phyloP scores from a whole-genome alignment of 2,797 vertebrate genomes.

The Diplodus sargus region DNA sequence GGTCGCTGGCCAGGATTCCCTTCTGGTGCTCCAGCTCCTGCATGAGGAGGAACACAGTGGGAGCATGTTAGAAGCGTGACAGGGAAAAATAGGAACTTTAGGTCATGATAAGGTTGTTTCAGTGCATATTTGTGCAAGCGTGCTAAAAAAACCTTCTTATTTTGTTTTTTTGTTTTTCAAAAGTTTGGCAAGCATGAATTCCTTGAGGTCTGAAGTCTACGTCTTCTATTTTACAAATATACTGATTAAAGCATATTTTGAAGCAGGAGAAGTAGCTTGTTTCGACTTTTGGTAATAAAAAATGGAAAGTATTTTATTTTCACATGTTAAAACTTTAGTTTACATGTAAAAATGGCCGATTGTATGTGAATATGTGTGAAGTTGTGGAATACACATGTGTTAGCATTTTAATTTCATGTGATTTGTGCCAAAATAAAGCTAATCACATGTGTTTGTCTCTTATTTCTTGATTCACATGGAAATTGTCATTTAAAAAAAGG shows the following conservation, averaged over 20 bases:
- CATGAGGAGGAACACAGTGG: neutral
- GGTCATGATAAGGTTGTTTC: neutral
- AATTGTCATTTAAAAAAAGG: too few species aligned
- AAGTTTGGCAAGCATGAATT: neutral
- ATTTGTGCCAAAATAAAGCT: too few species aligned
- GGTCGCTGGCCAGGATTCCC: constrained; percentile 89
- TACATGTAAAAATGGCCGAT: too few species aligned
- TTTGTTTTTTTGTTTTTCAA: neutral
- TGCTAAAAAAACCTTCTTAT: neutral
- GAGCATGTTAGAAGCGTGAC: neutral
- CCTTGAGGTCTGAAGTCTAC: neutral
- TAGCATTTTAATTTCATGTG: too few species aligned
- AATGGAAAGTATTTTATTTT: too few species aligned
- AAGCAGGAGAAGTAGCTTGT: too few species aligned
- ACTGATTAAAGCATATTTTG: neutral
- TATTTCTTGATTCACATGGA: too few species aligned
- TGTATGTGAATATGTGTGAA: too few species aligned
- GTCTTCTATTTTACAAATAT: neutral
- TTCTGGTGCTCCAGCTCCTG: constrained; percentile 95
- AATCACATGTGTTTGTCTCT: too few species aligned
- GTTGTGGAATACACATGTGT: too few species aligned
- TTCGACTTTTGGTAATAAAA: too few species aligned
- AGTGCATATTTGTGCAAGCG: neutral
- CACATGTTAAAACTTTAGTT: too few species aligned
- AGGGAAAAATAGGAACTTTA: neutral